Evolutionary conservation across 1,140 invertebrate species (phyloP).

Genomic region (Pseudomyrmex gracilis): DNA sequence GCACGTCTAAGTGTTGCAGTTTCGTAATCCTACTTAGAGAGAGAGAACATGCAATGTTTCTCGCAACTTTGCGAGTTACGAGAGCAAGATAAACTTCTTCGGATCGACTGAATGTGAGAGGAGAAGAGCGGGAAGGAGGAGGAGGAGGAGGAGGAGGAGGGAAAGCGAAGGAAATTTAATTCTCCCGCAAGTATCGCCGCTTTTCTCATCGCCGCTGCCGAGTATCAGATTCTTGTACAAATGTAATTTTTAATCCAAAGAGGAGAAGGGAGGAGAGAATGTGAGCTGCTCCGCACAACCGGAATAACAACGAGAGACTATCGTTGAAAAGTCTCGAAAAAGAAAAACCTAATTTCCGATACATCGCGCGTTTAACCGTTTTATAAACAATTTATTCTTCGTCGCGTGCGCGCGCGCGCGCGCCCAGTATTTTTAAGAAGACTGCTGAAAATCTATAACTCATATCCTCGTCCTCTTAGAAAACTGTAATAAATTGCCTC

Average conservation of each 20-base stretch:
- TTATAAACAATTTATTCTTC: constrained; percentile 28
- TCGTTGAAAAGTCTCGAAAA: neutral
- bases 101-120: neutral
- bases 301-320: no score
- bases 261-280: no score
- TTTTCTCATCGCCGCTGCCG: neutral
- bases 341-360: neutral
- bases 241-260: constrained; percentile 14
- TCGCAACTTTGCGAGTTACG: neutral
- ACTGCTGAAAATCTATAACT: constrained; percentile 12
- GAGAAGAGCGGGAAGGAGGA: no score
- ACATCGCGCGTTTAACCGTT: neutral
- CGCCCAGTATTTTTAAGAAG: constrained; percentile 40
- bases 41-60: constrained; percentile 35
- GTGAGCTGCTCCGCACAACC: no score
- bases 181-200: neutral
- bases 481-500: constrained; percentile 49
- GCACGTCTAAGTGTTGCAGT: constrained; percentile 24
- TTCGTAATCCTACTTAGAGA: constrained; percentile 37
- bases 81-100: neutral
- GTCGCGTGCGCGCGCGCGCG: no score
- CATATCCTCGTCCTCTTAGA: constrained; percentile 28
- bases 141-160: no score
- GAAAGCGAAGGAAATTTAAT: neutral
- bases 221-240: neutral